Base-by-base conservation (phyloP, 1,140 invertebrate species). In the Fragariocoptes setiger region DNA sequence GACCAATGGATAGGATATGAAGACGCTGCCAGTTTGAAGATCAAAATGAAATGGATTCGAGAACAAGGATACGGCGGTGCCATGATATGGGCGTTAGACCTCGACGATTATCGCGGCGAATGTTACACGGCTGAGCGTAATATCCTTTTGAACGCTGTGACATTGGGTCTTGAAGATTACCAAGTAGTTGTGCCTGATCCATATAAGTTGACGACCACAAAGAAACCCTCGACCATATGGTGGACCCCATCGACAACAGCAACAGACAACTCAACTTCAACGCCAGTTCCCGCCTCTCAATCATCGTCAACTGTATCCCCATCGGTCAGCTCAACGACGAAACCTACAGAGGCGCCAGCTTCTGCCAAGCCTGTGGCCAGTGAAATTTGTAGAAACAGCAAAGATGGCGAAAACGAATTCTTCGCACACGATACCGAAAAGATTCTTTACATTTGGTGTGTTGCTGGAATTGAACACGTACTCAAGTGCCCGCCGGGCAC, bases 1-100 rank as follows among this genome's bases (percentile, higher is more conserved):
- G 52, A 70, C 1, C 77, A 83, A 52, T 86, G 82, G 80, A 72
- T 86, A 18, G 79, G 80, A 13, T 88, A 82, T 52, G 83, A 90
- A 54, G 70, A 83, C 51, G 57, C 62, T 3, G 62, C 65, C 47
- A 76, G 74, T 50, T 58, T 83, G 1, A 69, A 74, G 48, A 74
- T 76, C 39, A 85, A 85, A 48, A 47, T 52, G 46, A 42, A 53
- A 16, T 60, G 56, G 41, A 47, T 53, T 14, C 38, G 47, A 31
- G 44, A 49, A 43, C 54, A 55, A 42, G 52, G 50, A 25, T 51
- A 52, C 47, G 61, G 54, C 15, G 60, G 52, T 42, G 51, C 55
- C 13, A 61, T 56, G 60, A 54, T 62, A 5, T 61, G 57, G 56
- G 54, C 56, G 1, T 47, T 59, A 4, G 57, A 59, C 31, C 48